Evolutionary conservation across 2,113 vertebrate genomes (phyloP).

Genomic region (Dipodomys merriami): DNA sequence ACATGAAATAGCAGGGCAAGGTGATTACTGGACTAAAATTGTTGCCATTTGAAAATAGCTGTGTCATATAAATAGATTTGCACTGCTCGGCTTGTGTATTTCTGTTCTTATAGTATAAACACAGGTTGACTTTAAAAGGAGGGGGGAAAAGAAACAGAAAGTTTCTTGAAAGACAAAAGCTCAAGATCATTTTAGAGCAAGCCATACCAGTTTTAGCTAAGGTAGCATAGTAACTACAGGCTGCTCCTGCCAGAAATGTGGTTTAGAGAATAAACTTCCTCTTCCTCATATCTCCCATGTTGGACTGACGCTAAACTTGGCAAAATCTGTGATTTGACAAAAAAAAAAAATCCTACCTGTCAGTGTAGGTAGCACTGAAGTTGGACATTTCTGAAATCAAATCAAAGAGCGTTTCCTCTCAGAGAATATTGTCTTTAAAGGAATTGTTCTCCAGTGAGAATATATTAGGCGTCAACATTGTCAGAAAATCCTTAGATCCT

Average conservation of each 20-base stretch:
- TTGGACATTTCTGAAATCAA: conserved; percentile 2
- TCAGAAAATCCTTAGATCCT: conserved; percentile 49
- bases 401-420: conserved; percentile 44
- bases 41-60: background rate
- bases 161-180: too few species aligned
- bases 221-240: background rate
- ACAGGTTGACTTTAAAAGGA: background rate
- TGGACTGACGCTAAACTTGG: conserved; percentile 1
- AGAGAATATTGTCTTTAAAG: conserved; percentile 4
- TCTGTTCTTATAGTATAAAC: background rate
- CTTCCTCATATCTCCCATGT: background rate
- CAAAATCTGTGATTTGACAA: background rate
- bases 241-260: background rate
- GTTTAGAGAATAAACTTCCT: background rate
- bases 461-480: background rate
- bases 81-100: background rate
- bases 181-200: background rate
- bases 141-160: background rate
- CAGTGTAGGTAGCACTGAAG: background rate
- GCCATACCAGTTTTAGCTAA: background rate
- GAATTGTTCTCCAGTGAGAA: background rate
- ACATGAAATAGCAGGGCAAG: background rate
- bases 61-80: background rate
- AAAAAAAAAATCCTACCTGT: background rate
- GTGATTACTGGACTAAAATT: background rate